Evolutionary conservation across 1,140 invertebrate genomes (phyloP).

Genomic region (Thrips palmi): DNA sequence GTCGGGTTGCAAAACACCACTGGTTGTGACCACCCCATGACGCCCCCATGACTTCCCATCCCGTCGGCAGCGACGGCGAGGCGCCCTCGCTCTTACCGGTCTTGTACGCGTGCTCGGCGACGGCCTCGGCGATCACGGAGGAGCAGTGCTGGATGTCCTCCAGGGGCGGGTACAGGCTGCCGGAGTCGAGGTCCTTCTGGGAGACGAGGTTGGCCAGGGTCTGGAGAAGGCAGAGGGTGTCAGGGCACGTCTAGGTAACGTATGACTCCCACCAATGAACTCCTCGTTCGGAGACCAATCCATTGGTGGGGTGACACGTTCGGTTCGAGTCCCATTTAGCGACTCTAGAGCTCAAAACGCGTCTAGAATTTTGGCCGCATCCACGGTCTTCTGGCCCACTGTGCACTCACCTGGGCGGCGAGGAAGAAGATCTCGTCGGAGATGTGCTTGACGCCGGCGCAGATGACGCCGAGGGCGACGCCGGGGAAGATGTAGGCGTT

Average conservation of each 20-base stretch:
- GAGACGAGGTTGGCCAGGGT: slow-evolving; percentile 66
- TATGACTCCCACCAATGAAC: too few relatives aligned
- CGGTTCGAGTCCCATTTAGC: too few relatives aligned
- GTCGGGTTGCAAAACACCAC: too few relatives aligned
- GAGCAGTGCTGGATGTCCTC: slow-evolving; percentile 77
- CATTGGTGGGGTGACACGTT: too few relatives aligned
- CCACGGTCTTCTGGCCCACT: too few relatives aligned
- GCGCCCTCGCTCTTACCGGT: slow-evolving; percentile 37
- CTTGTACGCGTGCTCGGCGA: slow-evolving; percentile 79
- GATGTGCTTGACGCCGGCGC: slow-evolving; percentile 64
- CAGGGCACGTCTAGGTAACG: not conserved
- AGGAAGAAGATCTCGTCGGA: slow-evolving; percentile 77
- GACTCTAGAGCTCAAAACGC: too few relatives aligned
- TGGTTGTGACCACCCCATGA: too few relatives aligned
- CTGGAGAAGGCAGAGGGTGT: slow-evolving; percentile 12
- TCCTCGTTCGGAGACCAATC: too few relatives aligned
- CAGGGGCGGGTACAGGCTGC: slow-evolving; percentile 90
- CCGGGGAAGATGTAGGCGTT: slow-evolving; percentile 96
- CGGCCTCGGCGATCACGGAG: slow-evolving; percentile 61
- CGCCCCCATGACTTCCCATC: too few relatives aligned
- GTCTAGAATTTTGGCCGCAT: too few relatives aligned
- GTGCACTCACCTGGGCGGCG: slow-evolving; percentile 47
- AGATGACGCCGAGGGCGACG: slow-evolving; percentile 70
- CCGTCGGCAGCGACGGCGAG: too few relatives aligned
- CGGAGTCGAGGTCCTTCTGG: slow-evolving; percentile 58